Evolutionary conservation across 2,888 invertebrate species (phyloP).

Genomic region (Noctua fimbriata): DNA sequence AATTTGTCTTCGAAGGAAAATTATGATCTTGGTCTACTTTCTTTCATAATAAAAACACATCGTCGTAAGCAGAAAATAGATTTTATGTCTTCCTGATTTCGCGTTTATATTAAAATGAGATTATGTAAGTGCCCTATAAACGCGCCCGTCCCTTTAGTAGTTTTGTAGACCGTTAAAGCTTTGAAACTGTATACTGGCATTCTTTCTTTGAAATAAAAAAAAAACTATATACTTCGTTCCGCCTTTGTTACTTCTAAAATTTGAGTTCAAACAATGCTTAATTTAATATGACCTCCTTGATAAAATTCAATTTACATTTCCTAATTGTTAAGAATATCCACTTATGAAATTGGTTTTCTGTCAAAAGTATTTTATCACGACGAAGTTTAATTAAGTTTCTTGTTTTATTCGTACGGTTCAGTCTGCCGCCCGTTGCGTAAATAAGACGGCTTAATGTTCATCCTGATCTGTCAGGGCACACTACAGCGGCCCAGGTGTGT

Average conservation of each 20-base stretch:
- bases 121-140: constrained; percentile 26
- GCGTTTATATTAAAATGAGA: constrained; percentile 14
- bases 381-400: constrained; percentile 66
- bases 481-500: constrained; percentile 68
- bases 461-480: constrained; percentile 65
- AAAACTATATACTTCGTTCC: background rate
- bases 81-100: constrained; percentile 35
- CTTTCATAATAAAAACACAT: constrained; percentile 19
- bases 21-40: constrained; percentile 16
- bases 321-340: constrained; percentile 46
- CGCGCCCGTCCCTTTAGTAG: background rate
- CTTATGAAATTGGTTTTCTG: constrained; percentile 53
- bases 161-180: background rate
- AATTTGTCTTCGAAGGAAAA: background rate
- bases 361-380: constrained; percentile 54
- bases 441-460: constrained; percentile 67
- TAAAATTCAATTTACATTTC: constrained; percentile 40
- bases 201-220: constrained; percentile 9
- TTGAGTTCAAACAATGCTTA: constrained; percentile 19
- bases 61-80: constrained; percentile 23
- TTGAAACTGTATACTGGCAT: background rate
- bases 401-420: constrained; percentile 57
- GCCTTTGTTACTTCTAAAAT: background rate
- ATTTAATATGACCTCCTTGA: constrained; percentile 12
- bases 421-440: constrained; percentile 58